Conservation (phyloP, 2,888 invertebrate genomes). For the Lasioglossum oenotherae region DNA sequence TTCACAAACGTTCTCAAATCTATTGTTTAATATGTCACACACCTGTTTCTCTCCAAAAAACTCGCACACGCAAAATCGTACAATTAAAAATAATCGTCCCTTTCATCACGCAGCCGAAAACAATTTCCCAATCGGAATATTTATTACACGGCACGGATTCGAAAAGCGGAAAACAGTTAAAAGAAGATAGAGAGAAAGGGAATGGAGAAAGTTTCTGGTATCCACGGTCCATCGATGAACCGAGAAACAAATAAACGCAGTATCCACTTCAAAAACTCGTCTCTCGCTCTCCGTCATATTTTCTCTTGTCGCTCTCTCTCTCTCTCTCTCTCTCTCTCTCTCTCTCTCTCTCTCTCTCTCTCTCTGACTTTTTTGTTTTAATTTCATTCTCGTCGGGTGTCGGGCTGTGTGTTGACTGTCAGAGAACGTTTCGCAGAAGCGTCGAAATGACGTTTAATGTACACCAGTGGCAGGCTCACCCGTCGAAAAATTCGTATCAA, state of each 20-base stretch:
- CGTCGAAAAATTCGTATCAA: conserved; percentile 42
- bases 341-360: neutral
- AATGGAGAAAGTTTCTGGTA: neutral
- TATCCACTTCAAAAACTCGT: conserved; percentile 1
- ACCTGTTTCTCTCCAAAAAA: neutral
- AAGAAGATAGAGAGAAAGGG: neutral
- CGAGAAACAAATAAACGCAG: neutral
- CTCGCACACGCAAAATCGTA: neutral
- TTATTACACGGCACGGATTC: neutral
- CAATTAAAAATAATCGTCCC: neutral
- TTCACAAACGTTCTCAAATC: neutral
- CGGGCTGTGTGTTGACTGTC: conserved; percentile 17
- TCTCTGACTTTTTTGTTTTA: neutral
- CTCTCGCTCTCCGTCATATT: neutral
- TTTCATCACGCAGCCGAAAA: neutral
- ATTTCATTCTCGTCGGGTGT: neutral
- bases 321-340: neutral
- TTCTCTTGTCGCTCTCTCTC: neutral
- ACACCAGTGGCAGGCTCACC: conserved; percentile 3
- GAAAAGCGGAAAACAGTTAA: neutral
- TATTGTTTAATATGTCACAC: neutral
- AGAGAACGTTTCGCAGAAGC: conserved; percentile 17
- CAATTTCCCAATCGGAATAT: neutral
- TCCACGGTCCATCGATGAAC: neutral
- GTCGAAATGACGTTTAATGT: conserved; percentile 42